phyloP scores from a whole-genome alignment of 2,888 invertebrate species.

The Ethmia dodecea region DNA sequence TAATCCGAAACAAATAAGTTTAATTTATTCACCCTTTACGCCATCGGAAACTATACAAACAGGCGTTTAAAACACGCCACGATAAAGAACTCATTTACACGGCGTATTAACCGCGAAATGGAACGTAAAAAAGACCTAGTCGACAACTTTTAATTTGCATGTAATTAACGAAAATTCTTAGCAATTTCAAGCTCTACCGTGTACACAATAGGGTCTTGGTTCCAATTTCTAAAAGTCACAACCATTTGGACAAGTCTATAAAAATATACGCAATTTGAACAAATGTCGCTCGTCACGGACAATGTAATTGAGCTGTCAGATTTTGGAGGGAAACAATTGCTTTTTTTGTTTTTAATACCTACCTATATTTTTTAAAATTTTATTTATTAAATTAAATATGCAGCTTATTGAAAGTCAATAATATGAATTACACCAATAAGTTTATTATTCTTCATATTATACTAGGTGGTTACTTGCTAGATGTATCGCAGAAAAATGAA shows the following conservation, averaged over 20 bases:
- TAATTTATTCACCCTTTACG: constrained; percentile 67
- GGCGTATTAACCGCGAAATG: constrained; percentile 69
- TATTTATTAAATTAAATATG: too few relatives aligned
- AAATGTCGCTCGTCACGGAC: constrained; percentile 62
- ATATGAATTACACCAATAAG: too few relatives aligned
- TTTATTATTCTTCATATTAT: too few relatives aligned
- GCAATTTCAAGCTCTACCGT: rapidly evolving
- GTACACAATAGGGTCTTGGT: constrained; percentile 2
- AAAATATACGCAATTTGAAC: constrained; percentile 64
- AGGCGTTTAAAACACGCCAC: constrained; percentile 56
- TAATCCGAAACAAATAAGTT: constrained; percentile 16
- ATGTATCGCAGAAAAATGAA: too few relatives aligned
- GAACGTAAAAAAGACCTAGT: constrained; percentile 53
- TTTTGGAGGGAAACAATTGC: constrained; percentile 49
- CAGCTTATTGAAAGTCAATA: too few relatives aligned
- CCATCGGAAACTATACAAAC: constrained; percentile 54
- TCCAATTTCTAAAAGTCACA: constrained; percentile 3
- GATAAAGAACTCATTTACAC: constrained; percentile 76
- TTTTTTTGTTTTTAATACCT: too few relatives aligned
- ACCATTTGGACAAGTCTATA: constrained; percentile 26
- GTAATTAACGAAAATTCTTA: constrained; percentile 8
- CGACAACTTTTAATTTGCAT: constrained; percentile 26
- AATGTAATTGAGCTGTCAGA: constrained; percentile 67
- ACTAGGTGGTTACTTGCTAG: too few relatives aligned
- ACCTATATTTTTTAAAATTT: too few relatives aligned